A percentile compares a stretch with the other conserved stretches of the same genome.
These are phyloP conservation scores for Parapristionchus giblindavisi DNA, from an alignment of 2,888 invertebrate genomes.

Conservation along the genomic window DNA sequence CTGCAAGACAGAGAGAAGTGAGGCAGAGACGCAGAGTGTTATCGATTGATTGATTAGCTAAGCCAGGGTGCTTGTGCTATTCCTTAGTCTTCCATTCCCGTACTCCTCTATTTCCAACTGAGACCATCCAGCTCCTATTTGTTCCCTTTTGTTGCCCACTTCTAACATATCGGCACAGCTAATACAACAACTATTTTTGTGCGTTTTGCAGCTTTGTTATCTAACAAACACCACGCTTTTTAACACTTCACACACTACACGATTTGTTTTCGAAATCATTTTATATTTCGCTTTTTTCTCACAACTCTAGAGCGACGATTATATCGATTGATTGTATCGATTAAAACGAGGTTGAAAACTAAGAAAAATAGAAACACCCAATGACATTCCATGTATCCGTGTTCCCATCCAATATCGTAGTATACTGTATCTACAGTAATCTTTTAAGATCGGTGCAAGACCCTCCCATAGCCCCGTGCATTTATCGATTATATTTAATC, in stretches of 20 bases:
- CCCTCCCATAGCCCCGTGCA: no score
- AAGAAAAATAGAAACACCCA: no score
- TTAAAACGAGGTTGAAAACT: no score
- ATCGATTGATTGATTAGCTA: constrained; percentile 13
- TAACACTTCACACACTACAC: constrained; percentile 9
- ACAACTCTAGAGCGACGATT: no score
- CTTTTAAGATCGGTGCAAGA: no score
- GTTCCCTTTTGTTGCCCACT: no score
- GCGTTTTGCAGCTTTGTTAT: not conserved
- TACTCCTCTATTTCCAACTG: no score
- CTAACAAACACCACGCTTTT: constrained; percentile 27
- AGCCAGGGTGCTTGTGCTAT: no score
- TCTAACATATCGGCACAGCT: no score
- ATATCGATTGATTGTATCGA: no score
- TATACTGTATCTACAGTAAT: constrained; percentile 6
- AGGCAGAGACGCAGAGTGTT: not conserved
- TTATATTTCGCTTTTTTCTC: not conserved
- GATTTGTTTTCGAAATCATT: constrained; percentile 10
- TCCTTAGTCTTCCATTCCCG: not conserved
- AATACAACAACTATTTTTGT: constrained; percentile 1
- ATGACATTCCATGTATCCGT: not conserved
- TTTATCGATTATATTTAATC: no score
- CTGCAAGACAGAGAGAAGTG: constrained; percentile 61
- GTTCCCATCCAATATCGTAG: constrained; percentile 9
- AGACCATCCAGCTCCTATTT: not conserved